A percentile compares a stretch with the other conserved stretches of the same genome.
Evolutionary conservation across 2,888 invertebrate genomes (phyloP).

Genomic region (Eupithecia dodoneata): DNA sequence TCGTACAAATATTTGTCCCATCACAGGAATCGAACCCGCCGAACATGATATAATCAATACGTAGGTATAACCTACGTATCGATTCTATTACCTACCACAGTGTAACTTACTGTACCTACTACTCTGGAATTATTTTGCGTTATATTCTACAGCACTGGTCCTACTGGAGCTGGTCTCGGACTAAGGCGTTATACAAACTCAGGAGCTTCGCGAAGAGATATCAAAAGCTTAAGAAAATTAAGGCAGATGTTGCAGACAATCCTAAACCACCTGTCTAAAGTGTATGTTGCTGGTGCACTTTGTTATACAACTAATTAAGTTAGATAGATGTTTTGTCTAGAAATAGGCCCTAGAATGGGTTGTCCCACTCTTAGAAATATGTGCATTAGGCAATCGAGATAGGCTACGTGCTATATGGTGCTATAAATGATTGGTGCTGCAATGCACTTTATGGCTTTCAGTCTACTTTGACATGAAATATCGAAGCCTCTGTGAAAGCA

Average conservation of each 20-base stretch:
- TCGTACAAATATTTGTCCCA: no score
- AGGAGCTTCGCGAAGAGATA: slow-evolving; percentile 64
- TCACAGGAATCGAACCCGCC: no score
- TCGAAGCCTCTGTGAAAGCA: no score
- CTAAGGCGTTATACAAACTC: slow-evolving; percentile 59
- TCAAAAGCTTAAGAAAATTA: slow-evolving; percentile 57
- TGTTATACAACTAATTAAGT: not conserved
- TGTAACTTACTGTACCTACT: no score
- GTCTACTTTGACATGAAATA: no score
- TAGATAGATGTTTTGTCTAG: not conserved
- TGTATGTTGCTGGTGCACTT: not conserved
- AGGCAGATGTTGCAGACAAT: slow-evolving; percentile 39
- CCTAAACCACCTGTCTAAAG: slow-evolving; percentile 4
- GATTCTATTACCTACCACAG: no score
- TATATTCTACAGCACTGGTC: slow-evolving; percentile 62
- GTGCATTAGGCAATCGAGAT: not conserved
- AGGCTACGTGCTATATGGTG: not conserved
- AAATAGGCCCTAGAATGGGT: not conserved
- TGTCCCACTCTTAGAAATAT: not conserved
- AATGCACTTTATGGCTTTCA: no score
- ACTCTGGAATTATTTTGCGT: not conserved
- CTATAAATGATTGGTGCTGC: no score
- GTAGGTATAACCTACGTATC: no score
- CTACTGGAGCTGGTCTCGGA: slow-evolving; percentile 70
- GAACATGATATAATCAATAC: no score